A percentile compares a stretch with the other conserved stretches of the same genome.
Evolutionary conservation across 2,888 invertebrate species (phyloP).

Genomic region (Autographa pulchrina): DNA sequence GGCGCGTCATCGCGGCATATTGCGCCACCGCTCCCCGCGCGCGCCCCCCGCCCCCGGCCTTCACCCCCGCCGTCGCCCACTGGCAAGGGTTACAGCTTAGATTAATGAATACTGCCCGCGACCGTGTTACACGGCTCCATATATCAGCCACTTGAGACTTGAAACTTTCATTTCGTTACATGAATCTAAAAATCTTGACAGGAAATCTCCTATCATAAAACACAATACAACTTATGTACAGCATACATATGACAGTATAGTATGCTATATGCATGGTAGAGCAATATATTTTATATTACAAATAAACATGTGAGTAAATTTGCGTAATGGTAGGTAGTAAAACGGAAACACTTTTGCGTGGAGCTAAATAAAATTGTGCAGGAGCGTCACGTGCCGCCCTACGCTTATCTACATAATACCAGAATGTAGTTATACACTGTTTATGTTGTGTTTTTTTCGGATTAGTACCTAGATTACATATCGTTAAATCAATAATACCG

Average conservation of each 20-base stretch:
- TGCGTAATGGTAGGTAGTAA: constrained; percentile 85
- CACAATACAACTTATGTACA: constrained; percentile 19
- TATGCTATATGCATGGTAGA: constrained; percentile 66
- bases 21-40: constrained; percentile 63
- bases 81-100: constrained; percentile 78
- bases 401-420: constrained; percentile 25
- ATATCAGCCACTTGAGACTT: constrained; percentile 57
- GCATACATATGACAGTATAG: constrained; percentile 59
- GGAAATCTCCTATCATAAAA: constrained; percentile 28
- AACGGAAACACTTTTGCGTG: constrained; percentile 68
- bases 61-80: constrained; percentile 38
- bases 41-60: constrained; percentile 31
- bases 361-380: constrained; percentile 58
- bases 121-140: constrained; percentile 57
- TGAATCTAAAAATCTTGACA: constrained; percentile 42
- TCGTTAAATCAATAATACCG: background rate
- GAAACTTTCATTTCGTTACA: constrained; percentile 50
- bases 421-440: background rate
- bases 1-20: constrained; percentile 88
- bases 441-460: background rate
- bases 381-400: constrained; percentile 30
- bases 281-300: constrained; percentile 86
- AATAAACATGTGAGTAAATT: constrained; percentile 89
- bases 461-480: background rate
- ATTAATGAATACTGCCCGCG: constrained; percentile 76